Percentiles rank a stretch among this genome's conserved stretches.
These are phyloP conservation scores for Myiozetetes cayanensis DNA, from an alignment of 2,113 vertebrate species.

Conservation along the genomic window DNA sequence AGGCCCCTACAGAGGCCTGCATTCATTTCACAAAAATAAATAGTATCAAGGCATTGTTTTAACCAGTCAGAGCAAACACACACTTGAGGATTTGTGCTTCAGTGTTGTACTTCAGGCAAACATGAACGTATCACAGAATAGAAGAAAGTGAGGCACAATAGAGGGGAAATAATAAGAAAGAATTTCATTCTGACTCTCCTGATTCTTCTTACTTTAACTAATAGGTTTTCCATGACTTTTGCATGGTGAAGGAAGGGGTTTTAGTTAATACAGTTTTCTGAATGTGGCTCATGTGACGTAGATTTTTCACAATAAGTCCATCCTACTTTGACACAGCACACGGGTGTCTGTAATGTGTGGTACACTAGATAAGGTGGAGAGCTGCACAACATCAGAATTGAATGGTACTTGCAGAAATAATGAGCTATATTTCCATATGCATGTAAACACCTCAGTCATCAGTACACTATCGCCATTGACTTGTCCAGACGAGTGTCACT, in stretches of 20 bases:
- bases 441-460: background rate
- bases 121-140: background rate
- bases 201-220: background rate
- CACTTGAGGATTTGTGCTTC: background rate
- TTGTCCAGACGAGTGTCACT: background rate
- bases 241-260: background rate
- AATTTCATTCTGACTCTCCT: background rate
- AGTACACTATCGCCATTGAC: background rate
- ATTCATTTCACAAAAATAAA: conserved; percentile 35
- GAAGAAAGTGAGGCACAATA: background rate
- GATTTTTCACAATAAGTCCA: background rate
- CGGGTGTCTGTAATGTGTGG: fast-evolving
- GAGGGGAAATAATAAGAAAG: background rate
- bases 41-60: conserved; percentile 30
- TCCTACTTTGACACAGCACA: background rate
- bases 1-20: conserved; percentile 14
- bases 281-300: background rate
- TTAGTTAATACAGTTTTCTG: background rate
- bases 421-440: background rate
- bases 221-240: background rate
- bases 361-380: background rate
- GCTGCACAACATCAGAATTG: background rate
- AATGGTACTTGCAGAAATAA: background rate
- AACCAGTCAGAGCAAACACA: background rate
- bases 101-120: background rate